Conservation (phyloP, 2,113 vertebrate genomes). For the Proterorhinus semilunaris region DNA sequence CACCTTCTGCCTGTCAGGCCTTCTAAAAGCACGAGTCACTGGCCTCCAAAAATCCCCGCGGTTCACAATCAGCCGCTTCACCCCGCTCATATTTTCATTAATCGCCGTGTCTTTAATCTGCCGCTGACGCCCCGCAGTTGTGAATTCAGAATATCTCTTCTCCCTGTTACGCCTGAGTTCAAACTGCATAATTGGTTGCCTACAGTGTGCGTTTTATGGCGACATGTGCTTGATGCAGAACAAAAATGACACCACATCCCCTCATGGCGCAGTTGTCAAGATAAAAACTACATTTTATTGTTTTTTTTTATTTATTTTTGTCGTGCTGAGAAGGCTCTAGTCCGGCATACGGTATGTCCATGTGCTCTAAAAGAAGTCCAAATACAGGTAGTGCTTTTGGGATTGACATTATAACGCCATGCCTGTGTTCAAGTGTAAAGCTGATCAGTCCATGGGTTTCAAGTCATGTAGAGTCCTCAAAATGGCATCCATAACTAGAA, state of each 20-base stretch:
- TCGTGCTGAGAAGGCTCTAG: conserved; percentile 32
- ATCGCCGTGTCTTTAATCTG: neutral
- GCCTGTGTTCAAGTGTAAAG: too few species aligned
- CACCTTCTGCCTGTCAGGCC: neutral
- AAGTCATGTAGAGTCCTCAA: too few species aligned
- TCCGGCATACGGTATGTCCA: neutral
- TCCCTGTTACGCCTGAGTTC: conserved; percentile 46
- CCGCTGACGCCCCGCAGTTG: conserved; percentile 13
- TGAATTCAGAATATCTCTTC: conserved; percentile 22
- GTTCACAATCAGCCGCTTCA: neutral
- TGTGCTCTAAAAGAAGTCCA: too few species aligned
- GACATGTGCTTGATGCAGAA: conserved; percentile 61
- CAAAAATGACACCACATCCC: conserved; percentile 31
- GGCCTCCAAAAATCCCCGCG: neutral
- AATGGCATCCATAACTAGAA: too few species aligned
- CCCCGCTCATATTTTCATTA: neutral
- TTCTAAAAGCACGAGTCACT: neutral
- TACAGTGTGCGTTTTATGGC: conserved; percentile 42
- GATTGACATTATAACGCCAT: too few species aligned
- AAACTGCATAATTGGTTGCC: conserved; percentile 57
- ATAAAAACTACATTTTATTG: conserved; percentile 21
- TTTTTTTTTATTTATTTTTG: conserved; percentile 12
- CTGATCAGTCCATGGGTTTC: too few species aligned
- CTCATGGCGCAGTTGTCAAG: conserved; percentile 19
- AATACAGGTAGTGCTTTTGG: too few species aligned